A percentile compares a stretch with the other conserved stretches of the same genome.
phyloP scores from a whole-genome alignment of 2,888 invertebrate species.

The Perithous albicinctus region DNA sequence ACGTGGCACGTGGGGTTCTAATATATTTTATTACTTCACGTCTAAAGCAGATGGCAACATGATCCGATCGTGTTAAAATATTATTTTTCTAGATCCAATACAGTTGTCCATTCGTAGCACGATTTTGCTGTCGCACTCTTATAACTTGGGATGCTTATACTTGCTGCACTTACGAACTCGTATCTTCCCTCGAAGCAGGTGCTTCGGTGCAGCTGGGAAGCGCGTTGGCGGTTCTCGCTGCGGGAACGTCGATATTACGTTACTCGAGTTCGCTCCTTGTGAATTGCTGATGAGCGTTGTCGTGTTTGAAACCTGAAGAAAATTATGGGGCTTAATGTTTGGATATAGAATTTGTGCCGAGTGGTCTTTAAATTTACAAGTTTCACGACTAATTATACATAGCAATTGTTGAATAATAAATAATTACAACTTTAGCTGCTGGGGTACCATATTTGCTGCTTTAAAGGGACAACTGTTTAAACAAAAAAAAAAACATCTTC shows the following conservation, averaged over 20 bases:
- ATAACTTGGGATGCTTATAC: neutral
- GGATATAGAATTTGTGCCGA: neutral
- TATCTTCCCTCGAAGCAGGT: slow-evolving; percentile 53
- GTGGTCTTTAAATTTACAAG: neutral
- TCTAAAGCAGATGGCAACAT: neutral
- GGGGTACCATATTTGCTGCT: too few species aligned
- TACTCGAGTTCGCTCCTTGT: slow-evolving; percentile 5
- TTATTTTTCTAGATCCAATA: neutral
- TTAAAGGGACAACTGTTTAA: too few species aligned
- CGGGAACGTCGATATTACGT: slow-evolving; percentile 39
- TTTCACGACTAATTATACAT: neutral
- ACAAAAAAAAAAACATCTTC: too few species aligned
- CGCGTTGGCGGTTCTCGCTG: slow-evolving; percentile 43
- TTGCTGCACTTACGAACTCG: slow-evolving; percentile 1
- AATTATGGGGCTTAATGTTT: neutral
- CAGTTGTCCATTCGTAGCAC: neutral
- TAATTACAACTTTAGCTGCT: too few species aligned
- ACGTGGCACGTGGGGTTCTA: neutral
- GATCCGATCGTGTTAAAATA: slow-evolving; percentile 1
- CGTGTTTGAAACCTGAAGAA: neutral
- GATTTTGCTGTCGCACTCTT: neutral
- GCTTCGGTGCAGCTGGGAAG: slow-evolving; percentile 56
- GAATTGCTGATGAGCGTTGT: neutral
- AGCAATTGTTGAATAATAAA: neutral
- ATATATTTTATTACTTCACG: neutral